Percentiles rank a stretch among this genome's conserved stretches.
Evolutionary conservation across 92 coral and sea anemone genomes (phyloP).

Genomic region (Parazoanthus darwini): DNA sequence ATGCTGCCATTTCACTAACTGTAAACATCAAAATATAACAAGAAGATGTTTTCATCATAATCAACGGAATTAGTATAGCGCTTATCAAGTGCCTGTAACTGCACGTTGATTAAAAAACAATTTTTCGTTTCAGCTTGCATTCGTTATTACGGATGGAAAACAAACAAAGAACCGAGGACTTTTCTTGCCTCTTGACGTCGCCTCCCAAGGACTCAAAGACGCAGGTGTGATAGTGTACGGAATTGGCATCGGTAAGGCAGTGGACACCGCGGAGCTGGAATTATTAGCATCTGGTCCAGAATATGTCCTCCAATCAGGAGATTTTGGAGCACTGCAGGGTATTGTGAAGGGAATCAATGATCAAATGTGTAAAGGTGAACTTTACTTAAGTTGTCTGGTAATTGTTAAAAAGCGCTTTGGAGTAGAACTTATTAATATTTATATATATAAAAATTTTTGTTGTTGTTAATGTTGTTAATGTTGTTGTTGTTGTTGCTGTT

Average conservation of each 20-base stretch:
- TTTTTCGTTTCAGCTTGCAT: conserved; percentile 18
- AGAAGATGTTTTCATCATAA: no score
- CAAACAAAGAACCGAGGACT: conserved; percentile 31
- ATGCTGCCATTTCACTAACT: no score
- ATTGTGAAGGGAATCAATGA: conserved; percentile 17
- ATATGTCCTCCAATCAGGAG: conserved; percentile 15
- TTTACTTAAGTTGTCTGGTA: neutral
- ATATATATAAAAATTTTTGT: no score
- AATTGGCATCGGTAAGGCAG: conserved; percentile 5
- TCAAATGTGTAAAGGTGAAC: conserved; percentile 21
- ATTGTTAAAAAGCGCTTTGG: neutral
- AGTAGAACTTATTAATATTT: neutral
- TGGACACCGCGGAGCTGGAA: conserved; percentile 6
- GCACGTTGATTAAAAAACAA: no score
- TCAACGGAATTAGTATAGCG: no score
- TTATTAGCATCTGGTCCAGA: neutral
- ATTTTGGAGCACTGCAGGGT: conserved; percentile 8
- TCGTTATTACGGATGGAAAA: conserved; percentile 40
- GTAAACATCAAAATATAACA: no score
- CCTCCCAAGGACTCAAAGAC: conserved; percentile 25
- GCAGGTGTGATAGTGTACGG: conserved; percentile 23
- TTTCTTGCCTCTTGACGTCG: conserved; percentile 5
- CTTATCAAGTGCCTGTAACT: neutral
- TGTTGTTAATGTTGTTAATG: neutral
- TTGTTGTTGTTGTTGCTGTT: neutral